These are phyloP conservation scores for Cyprinodon variegatus DNA, from an alignment of 2,113 vertebrate species.

Conservation along the genomic window DNA sequence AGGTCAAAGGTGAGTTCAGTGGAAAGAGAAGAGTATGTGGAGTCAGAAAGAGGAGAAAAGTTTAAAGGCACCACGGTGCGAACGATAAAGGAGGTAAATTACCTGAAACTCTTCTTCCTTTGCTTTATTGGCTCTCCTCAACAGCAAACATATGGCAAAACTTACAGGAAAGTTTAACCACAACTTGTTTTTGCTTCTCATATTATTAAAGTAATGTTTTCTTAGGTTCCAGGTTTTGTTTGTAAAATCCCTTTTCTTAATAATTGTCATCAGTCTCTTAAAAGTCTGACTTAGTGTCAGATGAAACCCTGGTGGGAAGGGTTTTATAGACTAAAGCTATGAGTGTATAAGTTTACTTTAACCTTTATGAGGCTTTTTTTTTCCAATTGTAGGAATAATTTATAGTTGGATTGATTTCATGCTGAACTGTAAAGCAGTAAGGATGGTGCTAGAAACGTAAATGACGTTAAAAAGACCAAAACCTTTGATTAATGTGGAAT, in stretches of 20 bases:
- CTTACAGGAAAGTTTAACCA: slow-evolving; percentile 10
- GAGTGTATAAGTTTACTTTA: neutral
- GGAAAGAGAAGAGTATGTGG: slow-evolving; percentile 4
- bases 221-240: neutral
- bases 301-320: neutral
- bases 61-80: neutral
- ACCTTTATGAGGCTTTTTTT: neutral
- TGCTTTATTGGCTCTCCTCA: slow-evolving; percentile 17
- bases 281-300: neutral
- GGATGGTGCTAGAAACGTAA: neutral
- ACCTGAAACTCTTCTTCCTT: neutral
- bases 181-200: neutral
- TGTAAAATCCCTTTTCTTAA: neutral
- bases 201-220: slow-evolving; percentile 8
- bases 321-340: neutral
- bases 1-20: slow-evolving; percentile 27
- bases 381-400: neutral
- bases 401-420: neutral
- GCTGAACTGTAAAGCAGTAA: neutral
- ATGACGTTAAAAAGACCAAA: neutral
- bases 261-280: neutral
- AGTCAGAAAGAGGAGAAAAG: neutral
- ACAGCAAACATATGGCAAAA: slow-evolving; percentile 8
- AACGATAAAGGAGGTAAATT: neutral
- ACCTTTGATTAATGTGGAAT: slow-evolving; percentile 2